These are phyloP conservation scores for Auanema sp. DNA, from an alignment of 2,888 invertebrate genomes.

Conservation along the genomic window DNA sequence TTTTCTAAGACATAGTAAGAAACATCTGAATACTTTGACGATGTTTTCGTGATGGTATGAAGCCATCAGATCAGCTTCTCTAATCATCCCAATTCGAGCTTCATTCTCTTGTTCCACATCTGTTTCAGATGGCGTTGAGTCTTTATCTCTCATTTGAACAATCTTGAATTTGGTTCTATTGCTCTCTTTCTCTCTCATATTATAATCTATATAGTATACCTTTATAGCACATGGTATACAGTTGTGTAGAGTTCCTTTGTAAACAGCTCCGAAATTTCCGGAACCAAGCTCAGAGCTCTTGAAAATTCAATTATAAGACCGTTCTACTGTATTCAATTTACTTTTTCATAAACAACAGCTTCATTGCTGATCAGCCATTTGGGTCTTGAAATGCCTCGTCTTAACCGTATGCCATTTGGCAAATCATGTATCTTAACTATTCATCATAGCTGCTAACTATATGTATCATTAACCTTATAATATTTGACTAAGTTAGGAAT, in stretches of 20 bases:
- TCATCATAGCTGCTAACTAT: not conserved
- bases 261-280: not conserved
- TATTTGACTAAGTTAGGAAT: not conserved
- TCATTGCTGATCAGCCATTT: not conserved
- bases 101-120: not conserved
- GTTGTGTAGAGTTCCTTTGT: not conserved
- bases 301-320: not conserved
- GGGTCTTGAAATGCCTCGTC: not conserved
- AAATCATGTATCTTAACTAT: not conserved
- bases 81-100: not conserved
- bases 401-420: not conserved
- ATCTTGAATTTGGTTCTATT: not conserved
- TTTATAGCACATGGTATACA: constrained; percentile 1
- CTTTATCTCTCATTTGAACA: not conserved
- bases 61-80: not conserved
- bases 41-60: not conserved
- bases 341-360: not conserved
- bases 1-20: no score
- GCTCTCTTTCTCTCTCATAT: no score
- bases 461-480: not conserved
- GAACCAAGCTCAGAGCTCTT: not conserved
- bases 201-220: not conserved
- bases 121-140: not conserved
- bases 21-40: not conserved
- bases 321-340: not conserved